Base-by-base conservation (phyloP, 2,888 invertebrate genomes). In the Caenorhabditis uteleia region DNA sequence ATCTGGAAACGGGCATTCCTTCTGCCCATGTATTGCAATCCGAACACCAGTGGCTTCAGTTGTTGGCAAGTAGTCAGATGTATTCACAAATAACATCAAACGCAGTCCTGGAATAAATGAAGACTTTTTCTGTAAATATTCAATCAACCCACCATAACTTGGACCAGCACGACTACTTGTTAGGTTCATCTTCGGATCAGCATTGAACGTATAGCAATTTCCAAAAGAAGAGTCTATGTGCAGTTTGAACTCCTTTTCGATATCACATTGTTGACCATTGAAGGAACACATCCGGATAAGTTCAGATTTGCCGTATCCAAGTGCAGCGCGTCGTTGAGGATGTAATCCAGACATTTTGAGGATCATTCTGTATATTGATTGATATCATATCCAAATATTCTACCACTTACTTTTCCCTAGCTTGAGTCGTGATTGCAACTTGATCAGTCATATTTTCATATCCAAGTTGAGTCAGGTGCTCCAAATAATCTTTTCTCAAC, bases 171-270 rank as follows among this genome's bases (percentile, higher is more conserved):
- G 45, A 29, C 69, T 76, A 49, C 77, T 78, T 0, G 70, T 45
- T 29, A 76, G 45, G 7, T 47, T 70, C 12, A 46, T 66, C 4
- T 58, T 66, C 0, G 58, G 58, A 60, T 78, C 58, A 7, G 64
- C 66, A 47, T 82, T 82, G 68, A 82, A 82, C 0, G 77, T 82
- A 58, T 78, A 82, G 54, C 82, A 82, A 45, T 82, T 82, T 8
- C 82, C 82, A 49, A 79, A 82, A 7, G 75, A 70, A 7, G 80
- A 70, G 47, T 82, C 82, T 21, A 79, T 74, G 57, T 79, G 78
- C 6, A 79, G 55, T 58, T 65, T 72, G 56, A 75, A 75, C 40
- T 79, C 79, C n/a, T 64, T 70, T 8, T 72, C 69, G 44, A 82
- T 80, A 54, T 81, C 67, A 51, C 80, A 80, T 45, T 81, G 81